Percentiles rank a stretch among this genome's conserved stretches.
phyloP scores from a whole-genome alignment of 1,140 invertebrate genomes.

The Hirudo medicinalis region DNA sequence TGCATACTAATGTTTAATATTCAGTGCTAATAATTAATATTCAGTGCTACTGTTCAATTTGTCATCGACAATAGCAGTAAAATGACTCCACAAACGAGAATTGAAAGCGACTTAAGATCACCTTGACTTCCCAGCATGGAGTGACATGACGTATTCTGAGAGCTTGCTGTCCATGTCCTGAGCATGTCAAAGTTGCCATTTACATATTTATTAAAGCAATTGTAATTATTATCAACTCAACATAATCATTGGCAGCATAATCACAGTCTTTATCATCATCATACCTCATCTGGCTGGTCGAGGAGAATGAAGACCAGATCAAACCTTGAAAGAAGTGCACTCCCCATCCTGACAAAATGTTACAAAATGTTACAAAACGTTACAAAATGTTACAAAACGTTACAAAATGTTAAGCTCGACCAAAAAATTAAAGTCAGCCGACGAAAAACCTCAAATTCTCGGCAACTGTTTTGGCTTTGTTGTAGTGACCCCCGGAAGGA shows the following conservation, averaged over 20 bases:
- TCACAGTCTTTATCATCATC: background rate
- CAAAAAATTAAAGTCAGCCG: background rate
- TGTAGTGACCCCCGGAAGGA: slow-evolving; percentile 73
- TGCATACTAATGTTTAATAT: no score
- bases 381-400: background rate
- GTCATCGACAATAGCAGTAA: no score
- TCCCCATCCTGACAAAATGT: slow-evolving; percentile 47
- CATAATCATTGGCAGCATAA: background rate
- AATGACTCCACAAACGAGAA: no score
- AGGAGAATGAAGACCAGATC: slow-evolving; percentile 81
- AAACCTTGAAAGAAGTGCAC: slow-evolving; percentile 75
- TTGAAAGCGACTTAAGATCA: background rate
- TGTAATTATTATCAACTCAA: background rate
- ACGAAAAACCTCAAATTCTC: slow-evolving; percentile 63
- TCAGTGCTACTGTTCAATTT: no score
- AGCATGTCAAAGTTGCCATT: slow-evolving; percentile 20
- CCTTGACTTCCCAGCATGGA: slow-evolving; percentile 48
- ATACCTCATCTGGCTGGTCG: slow-evolving; percentile 64
- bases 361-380: no score
- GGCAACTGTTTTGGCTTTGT: slow-evolving; percentile 66
- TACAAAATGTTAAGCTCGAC: no score
- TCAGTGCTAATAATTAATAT: no score
- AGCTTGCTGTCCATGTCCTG: slow-evolving; percentile 59
- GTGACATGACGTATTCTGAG: slow-evolving; percentile 64
- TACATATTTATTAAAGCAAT: background rate